Conservation (phyloP, 2,797 vertebrate species). For the Channallabes apus region DNA sequence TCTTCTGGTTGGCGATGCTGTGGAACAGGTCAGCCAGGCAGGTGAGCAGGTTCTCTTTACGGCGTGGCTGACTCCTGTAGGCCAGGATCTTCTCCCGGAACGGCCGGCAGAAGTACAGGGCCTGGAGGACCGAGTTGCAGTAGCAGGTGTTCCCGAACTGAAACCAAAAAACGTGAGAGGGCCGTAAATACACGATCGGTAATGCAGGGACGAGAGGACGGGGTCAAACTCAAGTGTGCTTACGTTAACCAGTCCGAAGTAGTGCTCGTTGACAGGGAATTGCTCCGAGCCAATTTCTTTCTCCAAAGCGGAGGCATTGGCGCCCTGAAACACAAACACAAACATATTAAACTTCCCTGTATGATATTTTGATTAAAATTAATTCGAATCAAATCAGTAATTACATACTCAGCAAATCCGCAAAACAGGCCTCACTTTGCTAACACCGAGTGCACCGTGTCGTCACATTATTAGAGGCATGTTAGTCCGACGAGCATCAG, state of each 20-base stretch:
- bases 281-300: constrained; percentile 89
- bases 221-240: constrained; percentile 50
- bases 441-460: neutral
- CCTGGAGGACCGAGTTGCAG: constrained; percentile 98
- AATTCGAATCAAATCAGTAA: neutral
- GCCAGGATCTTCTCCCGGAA: constrained; percentile 97
- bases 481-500: neutral
- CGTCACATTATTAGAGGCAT: neutral
- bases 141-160: constrained; percentile 99
- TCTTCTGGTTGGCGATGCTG: constrained; percentile 97
- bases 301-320: constrained; percentile 89
- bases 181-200: neutral
- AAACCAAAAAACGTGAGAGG: neutral
- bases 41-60: constrained; percentile 95
- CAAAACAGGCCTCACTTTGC: too few relatives aligned
- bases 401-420: neutral
- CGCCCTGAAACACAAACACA: constrained; percentile 70
- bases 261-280: constrained; percentile 87
- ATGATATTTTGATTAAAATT: neutral
- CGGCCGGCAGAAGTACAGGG: constrained; percentile 93
- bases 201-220: neutral
- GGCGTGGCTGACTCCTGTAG: constrained; percentile 93
- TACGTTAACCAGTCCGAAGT: constrained; percentile 85
- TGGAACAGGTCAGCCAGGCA: constrained; percentile 96
- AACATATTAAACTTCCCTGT: neutral